Base-by-base conservation (phyloP, 2,797 vertebrate species). In the Thunnus albacares region DNA sequence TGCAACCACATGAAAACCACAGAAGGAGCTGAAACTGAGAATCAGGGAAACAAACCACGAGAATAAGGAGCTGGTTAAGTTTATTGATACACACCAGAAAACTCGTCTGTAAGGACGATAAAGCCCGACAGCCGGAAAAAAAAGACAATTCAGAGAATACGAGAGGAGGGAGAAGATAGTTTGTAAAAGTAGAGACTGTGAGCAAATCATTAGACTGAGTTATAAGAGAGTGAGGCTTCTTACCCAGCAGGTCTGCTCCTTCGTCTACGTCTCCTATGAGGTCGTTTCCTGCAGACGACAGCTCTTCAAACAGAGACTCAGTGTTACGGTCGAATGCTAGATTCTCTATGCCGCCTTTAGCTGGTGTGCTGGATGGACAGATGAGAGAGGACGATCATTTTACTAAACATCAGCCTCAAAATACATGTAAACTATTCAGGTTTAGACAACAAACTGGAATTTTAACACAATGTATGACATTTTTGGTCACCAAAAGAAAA, bases 231-330 rank as follows among this genome's bases (percentile, higher is more conserved):
- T 9, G 12, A 53, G 20, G 41, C 14, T 57, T 84, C 96, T 95
- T 95, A 99, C 98, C 98, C 92, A 99, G 93, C 83, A 99, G 93
- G 91, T 99, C 98, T 20, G 98, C 98, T 57, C 98, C 98, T 86
- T 99, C 98, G 68, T 99, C 98, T 85, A 99, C 94, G 63, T 99
- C 98, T 89, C 96, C 97, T 75, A 99, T 98, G 69, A 98, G 94
- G 92, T 98, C 97, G 35, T 96, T 98, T 64, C 97, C 98, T 71
- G 98, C 98, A 66, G 97, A 99, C 2, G 98, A 99, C 82, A 99
- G 94, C 93, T 99, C 98, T 91, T 98, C 98, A 85, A 99, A 99
- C 80, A 99, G 95, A 75, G 98, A 99, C 45, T 99, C 98, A 0
- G 98, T 99, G 93, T 99, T 99, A 2, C 98, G 97, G 93, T 98